Conservation (phyloP, 2,888 invertebrate species). For the Chloroclystis v-ata region DNA sequence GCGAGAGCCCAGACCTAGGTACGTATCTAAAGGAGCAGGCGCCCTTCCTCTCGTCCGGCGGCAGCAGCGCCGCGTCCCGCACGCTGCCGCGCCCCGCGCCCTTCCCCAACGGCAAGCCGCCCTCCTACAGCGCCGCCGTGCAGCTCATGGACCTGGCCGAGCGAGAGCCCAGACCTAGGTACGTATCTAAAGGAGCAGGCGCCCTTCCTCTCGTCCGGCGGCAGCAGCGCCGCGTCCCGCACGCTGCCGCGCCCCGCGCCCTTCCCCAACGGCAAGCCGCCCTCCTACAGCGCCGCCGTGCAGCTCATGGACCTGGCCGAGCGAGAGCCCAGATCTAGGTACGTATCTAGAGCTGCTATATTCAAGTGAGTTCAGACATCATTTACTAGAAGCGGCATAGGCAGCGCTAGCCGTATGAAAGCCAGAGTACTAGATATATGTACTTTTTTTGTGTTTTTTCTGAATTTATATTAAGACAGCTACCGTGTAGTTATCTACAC, state of each 20-base stretch:
- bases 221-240: not conserved
- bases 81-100: not conserved
- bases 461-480: too few species aligned
- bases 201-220: not conserved
- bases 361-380: too few species aligned
- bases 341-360: not conserved
- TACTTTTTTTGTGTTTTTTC: too few species aligned
- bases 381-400: too few species aligned
- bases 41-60: not conserved
- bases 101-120: conserved; percentile 40
- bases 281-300: conserved; percentile 77
- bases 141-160: conserved; percentile 70
- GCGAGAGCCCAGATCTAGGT: conserved; percentile 51
- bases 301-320: conserved; percentile 70
- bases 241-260: not conserved
- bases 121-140: conserved; percentile 77
- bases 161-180: conserved; percentile 51
- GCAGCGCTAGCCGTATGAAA: too few species aligned
- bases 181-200: not conserved
- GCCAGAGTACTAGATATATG: too few species aligned
- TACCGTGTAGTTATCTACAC: too few species aligned
- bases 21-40: not conserved
- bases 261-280: conserved; percentile 40
- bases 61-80: not conserved
- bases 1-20: conserved; percentile 51